phyloP scores from a whole-genome alignment of 2,113 vertebrate genomes.

The Aviceda subcristata region DNA sequence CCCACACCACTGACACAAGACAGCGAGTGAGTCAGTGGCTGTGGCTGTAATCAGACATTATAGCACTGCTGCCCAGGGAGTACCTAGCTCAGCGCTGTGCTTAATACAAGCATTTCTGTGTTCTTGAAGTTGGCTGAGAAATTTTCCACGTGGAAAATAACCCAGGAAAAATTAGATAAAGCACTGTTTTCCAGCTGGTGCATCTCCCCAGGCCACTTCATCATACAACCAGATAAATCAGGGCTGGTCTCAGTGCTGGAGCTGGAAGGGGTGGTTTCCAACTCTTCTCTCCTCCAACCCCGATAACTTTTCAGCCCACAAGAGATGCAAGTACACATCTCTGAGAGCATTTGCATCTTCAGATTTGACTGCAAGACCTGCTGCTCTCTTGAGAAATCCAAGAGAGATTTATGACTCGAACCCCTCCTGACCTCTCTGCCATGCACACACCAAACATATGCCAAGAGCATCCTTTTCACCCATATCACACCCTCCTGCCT shows the following conservation, averaged over 20 bases:
- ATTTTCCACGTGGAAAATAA: neutral
- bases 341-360: neutral
- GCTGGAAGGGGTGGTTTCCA: neutral
- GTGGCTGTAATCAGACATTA: neutral
- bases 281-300: neutral
- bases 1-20: neutral
- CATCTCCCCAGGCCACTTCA: neutral
- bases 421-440: neutral
- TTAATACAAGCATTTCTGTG: neutral
- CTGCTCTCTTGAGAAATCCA: neutral
- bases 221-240: neutral
- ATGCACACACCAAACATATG: neutral
- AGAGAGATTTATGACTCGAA: neutral
- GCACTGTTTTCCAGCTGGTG: neutral
- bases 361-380: neutral
- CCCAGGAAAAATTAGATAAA: neutral
- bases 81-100: neutral
- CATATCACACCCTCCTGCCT: neutral
- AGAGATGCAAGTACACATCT: rapidly evolving
- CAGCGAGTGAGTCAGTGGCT: neutral
- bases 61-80: neutral
- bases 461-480: neutral
- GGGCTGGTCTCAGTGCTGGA: neutral
- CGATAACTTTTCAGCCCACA: neutral
- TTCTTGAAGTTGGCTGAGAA: neutral